Percentiles rank a stretch among this genome's conserved stretches.
Conservation (phyloP, 2,113 vertebrate genomes). For the Crotalus tigris region DNA sequence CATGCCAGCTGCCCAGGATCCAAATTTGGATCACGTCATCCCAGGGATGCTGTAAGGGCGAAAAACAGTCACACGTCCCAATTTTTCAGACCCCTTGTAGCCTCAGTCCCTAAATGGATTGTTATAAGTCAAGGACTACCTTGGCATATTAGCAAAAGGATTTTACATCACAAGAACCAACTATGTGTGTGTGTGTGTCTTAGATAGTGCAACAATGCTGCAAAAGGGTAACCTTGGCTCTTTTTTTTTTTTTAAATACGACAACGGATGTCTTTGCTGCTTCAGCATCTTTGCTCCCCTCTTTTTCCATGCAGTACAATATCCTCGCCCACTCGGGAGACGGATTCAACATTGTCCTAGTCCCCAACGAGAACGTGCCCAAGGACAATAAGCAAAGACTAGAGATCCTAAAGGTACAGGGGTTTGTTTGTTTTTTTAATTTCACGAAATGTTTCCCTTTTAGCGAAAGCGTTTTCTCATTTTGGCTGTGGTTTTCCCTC, state of each 20-base stretch:
- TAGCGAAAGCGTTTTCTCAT: not conserved
- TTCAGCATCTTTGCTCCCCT: constrained; percentile 16
- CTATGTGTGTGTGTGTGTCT: no score
- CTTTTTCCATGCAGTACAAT: constrained; percentile 80
- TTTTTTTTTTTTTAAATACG: not conserved
- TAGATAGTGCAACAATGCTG: no score
- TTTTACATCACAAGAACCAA: not conserved
- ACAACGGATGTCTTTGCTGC: no score
- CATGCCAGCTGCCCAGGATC: no score
- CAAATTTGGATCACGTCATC: no score
- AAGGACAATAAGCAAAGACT: constrained; percentile 93
- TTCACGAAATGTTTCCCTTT: not conserved
- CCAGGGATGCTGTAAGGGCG: no score
- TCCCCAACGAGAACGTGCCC: constrained; percentile 80
- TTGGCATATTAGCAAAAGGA: not conserved
- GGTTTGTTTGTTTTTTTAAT: not conserved
- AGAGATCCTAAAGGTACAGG: constrained; percentile 87
- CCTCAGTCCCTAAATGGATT: not conserved
- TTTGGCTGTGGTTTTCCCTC: no score
- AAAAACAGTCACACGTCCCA: no score
- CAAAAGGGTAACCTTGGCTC: not conserved
- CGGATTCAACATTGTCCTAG: constrained; percentile 81
- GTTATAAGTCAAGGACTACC: not conserved
- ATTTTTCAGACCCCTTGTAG: not conserved
- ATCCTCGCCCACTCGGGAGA: constrained; percentile 92